These are phyloP conservation scores for Australoheros facetus DNA, from an alignment of 2,797 vertebrate species.

Conservation along the genomic window DNA sequence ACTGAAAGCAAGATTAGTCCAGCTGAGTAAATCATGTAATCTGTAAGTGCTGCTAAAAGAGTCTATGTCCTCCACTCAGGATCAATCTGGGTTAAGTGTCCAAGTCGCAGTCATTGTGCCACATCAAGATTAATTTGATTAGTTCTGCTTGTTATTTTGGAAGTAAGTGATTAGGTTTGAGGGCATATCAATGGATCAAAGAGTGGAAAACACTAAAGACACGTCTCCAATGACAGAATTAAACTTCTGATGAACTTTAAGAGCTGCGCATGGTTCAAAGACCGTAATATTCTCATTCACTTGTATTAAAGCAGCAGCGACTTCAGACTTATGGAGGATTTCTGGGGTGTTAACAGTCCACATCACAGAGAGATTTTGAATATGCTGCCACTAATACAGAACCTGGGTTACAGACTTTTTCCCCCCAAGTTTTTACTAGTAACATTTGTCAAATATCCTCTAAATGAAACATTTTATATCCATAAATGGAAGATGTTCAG, in stretches of 20 bases:
- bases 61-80: conserved; percentile 18
- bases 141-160: background rate
- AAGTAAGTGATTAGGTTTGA: conserved; percentile 1
- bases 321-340: background rate
- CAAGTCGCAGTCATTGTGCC: conserved; percentile 14
- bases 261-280: conserved; percentile 19
- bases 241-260: conserved; percentile 18
- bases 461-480: background rate
- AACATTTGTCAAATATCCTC: background rate
- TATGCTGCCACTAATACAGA: background rate
- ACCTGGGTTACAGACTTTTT: background rate
- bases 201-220: background rate
- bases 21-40: conserved; percentile 60
- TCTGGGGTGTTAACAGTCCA: background rate
- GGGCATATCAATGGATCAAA: background rate
- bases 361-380: background rate
- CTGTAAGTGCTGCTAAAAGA: conserved; percentile 50
- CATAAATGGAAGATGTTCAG: background rate
- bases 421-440: background rate
- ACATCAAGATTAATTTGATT: conserved; percentile 13
- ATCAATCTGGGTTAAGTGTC: conserved; percentile 33
- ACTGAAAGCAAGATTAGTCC: conserved; percentile 51
- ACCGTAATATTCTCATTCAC: background rate
- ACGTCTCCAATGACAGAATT: conserved; percentile 8
- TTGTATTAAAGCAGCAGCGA: background rate